phyloP scores from a whole-genome alignment of 2,113 vertebrate species.

The Eira barbara region DNA sequence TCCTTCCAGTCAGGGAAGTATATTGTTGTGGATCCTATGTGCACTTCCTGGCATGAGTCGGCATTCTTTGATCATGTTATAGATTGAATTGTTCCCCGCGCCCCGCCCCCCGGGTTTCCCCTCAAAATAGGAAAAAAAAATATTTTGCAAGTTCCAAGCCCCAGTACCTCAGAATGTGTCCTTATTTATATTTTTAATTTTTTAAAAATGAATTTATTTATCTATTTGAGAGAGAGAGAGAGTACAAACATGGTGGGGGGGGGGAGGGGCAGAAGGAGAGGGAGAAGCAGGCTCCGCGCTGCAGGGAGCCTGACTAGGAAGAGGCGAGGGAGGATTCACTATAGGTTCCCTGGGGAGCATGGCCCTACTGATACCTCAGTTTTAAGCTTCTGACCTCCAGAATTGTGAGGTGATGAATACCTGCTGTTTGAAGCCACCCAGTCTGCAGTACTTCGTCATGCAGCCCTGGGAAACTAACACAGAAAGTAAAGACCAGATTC shows the following conservation, averaged over 20 bases:
- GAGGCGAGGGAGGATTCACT: not conserved
- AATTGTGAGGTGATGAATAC: not conserved
- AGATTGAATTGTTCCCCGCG: not conserved
- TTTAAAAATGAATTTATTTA: not conserved
- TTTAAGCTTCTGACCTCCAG: not conserved
- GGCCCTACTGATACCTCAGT: not conserved
- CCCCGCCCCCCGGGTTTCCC: fast-evolving
- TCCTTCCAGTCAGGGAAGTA: not conserved
- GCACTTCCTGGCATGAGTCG: not conserved
- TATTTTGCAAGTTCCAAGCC: not conserved
- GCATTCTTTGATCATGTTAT: not conserved
- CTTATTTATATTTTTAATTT: not conserved
- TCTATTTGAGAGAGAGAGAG: not conserved
- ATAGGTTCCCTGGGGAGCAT: not conserved
- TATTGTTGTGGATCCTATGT: not conserved
- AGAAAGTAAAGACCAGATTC: not conserved
- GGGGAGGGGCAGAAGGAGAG: not conserved
- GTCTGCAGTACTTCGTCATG: not conserved
- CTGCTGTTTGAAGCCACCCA: not conserved
- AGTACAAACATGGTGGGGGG: not conserved
- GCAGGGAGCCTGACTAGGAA: not conserved
- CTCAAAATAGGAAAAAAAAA: not conserved
- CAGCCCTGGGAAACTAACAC: not conserved
- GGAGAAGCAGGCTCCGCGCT: not conserved
- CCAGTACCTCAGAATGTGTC: not conserved